Evolutionary conservation across 2,888 invertebrate species (phyloP), one percentile per base, ranked within the genome.

Genomic region (Drosophila parthenogenetica): DNA sequence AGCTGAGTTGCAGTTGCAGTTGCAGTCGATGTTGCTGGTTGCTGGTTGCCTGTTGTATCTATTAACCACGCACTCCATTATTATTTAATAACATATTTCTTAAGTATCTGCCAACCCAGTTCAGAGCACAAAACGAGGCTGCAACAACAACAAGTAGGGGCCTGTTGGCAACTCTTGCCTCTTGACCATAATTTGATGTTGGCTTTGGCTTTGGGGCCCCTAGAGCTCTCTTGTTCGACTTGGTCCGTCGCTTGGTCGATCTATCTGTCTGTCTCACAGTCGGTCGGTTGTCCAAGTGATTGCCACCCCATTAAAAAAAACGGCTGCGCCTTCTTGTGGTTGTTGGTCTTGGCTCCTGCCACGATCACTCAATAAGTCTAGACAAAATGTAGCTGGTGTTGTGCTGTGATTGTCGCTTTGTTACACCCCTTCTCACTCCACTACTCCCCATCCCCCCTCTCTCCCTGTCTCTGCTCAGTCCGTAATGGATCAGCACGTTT

Each of bases 81-180:
- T 90, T 90, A 91, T 91, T 91, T 90, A 90, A 90, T 91, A 90
- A 90, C 88, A 90, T 88, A 90, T 90, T 87, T 90, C 90, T 79
- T 90, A 89, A 89, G 90, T 87, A 90, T 81, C 82, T 90, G 88
- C 90, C 90, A 90, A 88, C 90, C 90, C 88, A 90, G 85, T 90
- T 90, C 89, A 87, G 82, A 78, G 86, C 83, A 84, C 88, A 87
- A 89, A 83, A 87, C 85, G 84, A 89, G 87, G 80, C 82, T 70
- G 62, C 45, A 54, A 43, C 54, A 29, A 43, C 45, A 35, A 35
- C 49, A 29, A 29, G 29, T 35, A 29, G 29, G 51, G 72, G 57
- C 73, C 79, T 55, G 79, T 58, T 70, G 59, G 46, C 63, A 78
- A 62, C 79, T 74, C 63, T 71, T 72, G 77, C 80, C 68, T 86